A percentile compares a stretch with the other conserved stretches of the same genome.
Conservation (phyloP, 1,140 invertebrate genomes). For the Antheraea pernyi region DNA sequence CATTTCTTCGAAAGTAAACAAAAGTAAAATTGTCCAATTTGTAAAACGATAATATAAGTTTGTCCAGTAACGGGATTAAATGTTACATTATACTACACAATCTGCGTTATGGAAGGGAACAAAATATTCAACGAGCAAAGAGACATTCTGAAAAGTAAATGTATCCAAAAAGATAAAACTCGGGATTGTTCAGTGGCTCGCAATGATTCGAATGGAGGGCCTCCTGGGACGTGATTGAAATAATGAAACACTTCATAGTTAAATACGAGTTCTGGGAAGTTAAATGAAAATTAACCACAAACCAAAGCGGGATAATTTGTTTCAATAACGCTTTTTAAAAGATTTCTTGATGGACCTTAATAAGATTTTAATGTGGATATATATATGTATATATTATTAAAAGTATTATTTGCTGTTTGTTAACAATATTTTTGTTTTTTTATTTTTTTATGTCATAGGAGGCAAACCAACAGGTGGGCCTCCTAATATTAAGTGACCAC, state of each 20-base stretch:
- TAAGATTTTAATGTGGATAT: no score
- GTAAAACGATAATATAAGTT: constrained; percentile 1
- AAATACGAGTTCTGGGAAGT: constrained; percentile 4
- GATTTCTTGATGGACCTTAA: neutral
- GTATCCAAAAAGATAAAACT: constrained; percentile 13
- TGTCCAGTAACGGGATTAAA: constrained; percentile 4
- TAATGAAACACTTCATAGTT: neutral
- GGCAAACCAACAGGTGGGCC: no score
- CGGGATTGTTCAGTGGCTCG: constrained; percentile 5
- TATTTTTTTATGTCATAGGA: no score
- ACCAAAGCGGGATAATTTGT: neutral
- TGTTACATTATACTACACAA: neutral
- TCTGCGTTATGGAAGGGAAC: constrained; percentile 7
- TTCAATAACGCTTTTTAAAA: constrained; percentile 6
- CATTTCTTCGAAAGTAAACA: constrained; percentile 8
- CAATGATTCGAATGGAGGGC: constrained; percentile 11
- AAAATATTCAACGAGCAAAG: constrained; percentile 8
- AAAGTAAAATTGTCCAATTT: constrained; percentile 12
- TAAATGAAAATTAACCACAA: neutral
- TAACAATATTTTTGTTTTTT: no score
- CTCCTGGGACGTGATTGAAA: constrained; percentile 14
- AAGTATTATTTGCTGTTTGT: no score
- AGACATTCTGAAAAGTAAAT: constrained; percentile 14
- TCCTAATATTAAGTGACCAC: no score
- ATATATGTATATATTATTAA: no score